Conservation (phyloP, 2,113 vertebrate species). For the Rhineura floridana region DNA sequence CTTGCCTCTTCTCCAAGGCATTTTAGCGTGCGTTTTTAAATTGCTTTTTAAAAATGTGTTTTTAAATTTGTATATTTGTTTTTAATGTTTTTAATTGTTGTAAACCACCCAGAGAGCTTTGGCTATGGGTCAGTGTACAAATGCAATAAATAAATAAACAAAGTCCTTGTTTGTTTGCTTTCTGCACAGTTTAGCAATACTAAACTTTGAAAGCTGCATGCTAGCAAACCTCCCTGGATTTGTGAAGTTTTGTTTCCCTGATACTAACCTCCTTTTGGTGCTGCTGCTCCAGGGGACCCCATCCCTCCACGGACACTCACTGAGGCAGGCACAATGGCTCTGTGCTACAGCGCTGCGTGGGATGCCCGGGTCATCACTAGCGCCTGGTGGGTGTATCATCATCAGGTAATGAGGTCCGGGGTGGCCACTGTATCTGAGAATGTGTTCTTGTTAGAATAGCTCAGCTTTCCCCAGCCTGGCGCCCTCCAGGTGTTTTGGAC, state of each 20-base stretch:
- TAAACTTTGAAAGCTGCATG: too few relatives aligned
- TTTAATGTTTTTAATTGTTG: too few relatives aligned
- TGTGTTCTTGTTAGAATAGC: not conserved
- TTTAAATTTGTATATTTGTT: too few relatives aligned
- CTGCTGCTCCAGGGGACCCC: slow-evolving; percentile 76
- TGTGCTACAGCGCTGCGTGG: slow-evolving; percentile 98
- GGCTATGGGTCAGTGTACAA: too few relatives aligned
- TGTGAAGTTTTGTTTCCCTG: not conserved
- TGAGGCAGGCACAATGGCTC: slow-evolving; percentile 93
- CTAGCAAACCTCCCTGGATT: not conserved
- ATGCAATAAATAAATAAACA: too few relatives aligned
- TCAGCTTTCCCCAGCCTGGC: too few relatives aligned
- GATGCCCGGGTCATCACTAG: slow-evolving; percentile 96
- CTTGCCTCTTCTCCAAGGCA: too few relatives aligned
- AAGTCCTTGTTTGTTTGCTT: too few relatives aligned
- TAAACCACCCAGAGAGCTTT: too few relatives aligned
- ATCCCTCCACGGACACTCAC: slow-evolving; percentile 92
- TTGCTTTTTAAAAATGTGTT: too few relatives aligned
- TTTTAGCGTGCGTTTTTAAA: too few relatives aligned
- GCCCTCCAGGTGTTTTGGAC: not conserved
- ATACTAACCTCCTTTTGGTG: not conserved
- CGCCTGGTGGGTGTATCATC: slow-evolving; percentile 98
- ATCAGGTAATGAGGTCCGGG: slow-evolving; percentile 82
- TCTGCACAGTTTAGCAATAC: too few relatives aligned
- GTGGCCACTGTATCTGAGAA: accelerated